Evolutionary conservation across 2,113 vertebrate genomes (phyloP).

Genomic region (Oriolus oriolus): DNA sequence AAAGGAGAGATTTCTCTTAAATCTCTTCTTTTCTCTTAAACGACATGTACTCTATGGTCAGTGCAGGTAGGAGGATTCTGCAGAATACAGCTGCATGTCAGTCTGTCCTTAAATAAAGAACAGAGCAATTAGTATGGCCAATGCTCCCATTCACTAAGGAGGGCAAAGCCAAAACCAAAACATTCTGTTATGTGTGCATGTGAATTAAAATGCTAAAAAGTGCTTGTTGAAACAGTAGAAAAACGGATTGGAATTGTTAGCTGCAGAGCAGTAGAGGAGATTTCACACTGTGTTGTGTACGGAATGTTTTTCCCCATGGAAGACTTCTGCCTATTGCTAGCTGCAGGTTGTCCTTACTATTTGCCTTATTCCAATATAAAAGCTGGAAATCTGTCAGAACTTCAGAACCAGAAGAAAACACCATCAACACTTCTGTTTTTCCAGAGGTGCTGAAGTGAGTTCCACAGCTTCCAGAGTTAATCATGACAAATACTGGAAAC

Average conservation of each 20-base stretch:
- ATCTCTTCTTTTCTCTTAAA: background rate
- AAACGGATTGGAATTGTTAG: background rate
- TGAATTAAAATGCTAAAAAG: background rate
- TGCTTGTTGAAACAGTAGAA: background rate
- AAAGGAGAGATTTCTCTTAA: background rate
- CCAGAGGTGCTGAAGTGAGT: background rate
- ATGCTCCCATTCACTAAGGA: background rate
- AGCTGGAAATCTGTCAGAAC: background rate
- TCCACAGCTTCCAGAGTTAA: background rate
- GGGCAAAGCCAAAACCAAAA: background rate
- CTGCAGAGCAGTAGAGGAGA: background rate
- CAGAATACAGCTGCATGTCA: background rate
- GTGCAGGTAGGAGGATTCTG: background rate
- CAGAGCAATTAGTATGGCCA: background rate
- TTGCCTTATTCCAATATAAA: background rate
- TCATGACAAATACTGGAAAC: background rate
- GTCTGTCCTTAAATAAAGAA: background rate
- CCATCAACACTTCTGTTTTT: background rate
- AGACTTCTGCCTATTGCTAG: background rate
- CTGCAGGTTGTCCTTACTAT: background rate
- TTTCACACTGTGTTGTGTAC: background rate
- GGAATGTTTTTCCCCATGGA: background rate
- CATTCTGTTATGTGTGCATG: rapidly evolving
- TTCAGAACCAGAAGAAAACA: background rate
- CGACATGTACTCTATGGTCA: background rate